Base-by-base conservation (phyloP, 2,888 invertebrate genomes). In the Rhagium mordax region DNA sequence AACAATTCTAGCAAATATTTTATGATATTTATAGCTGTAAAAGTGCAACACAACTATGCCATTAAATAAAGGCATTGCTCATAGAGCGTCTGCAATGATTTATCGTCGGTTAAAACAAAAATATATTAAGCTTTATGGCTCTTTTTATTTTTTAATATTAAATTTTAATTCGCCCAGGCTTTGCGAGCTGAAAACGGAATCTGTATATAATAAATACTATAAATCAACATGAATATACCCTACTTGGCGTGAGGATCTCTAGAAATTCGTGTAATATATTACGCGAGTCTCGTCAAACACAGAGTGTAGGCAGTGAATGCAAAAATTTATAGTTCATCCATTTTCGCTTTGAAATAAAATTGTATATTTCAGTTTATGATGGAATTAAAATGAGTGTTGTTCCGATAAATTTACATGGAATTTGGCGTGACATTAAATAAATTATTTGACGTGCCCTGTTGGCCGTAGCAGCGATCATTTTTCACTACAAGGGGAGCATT, bases 181-280 rank as follows among this genome's bases (percentile, higher is more conserved):
- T 20, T 29, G 8, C 33, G 13, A 41, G 33, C 24, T 48, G 41
- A 61, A 48, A 33, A 61, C 47, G 62, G 72, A 64, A 74, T 72
- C 71, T 74, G 69, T 69, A 72, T 64, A 71, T 74, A 71, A 77
- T 75, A 78, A 78, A 78, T 75, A 78, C 73, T 72, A 78, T 78
- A 78, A 78, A 78, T 78, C 78, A 78, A 60, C 76, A 61, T 71
- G 78, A 74, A 78, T 74, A 70, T 70, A 72, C 74, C 51, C 27
- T 27, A 64, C 60, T 67, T 71, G 72, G 76, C 74, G 78, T 74
- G 76, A 76, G 75, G 72, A 76, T 75, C 73, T 74, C 72, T 69
- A 72, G 71, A 75, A 74, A 74, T 78, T 76, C 74, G 53, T 74
- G 78, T 72, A 76, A 78, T 76, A 76, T 78, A 78, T 78, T 74